Conservation (phyloP, 1,140 invertebrate genomes). For the Ceratoteleas bidentatus region DNA sequence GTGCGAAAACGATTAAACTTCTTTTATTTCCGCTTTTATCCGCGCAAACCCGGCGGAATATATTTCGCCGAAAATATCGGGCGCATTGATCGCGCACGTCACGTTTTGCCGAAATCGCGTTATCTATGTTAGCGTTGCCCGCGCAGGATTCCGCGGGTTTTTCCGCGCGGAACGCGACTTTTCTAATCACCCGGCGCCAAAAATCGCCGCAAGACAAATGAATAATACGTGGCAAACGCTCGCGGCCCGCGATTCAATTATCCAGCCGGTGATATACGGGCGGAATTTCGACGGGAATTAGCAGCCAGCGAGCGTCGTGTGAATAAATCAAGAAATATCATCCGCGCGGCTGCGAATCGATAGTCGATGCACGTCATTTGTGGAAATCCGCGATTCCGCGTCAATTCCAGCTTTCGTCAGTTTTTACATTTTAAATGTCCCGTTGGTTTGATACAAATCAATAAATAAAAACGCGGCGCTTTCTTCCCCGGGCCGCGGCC, state of each 20-base stretch:
- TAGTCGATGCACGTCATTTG: slow-evolving; percentile 67
- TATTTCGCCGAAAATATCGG: background rate
- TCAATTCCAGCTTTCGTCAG: slow-evolving; percentile 66
- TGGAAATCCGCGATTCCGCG: slow-evolving; percentile 66
- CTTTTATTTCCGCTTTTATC: too few species aligned
- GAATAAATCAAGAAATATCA: slow-evolving; percentile 69
- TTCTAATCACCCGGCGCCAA: slow-evolving; percentile 34
- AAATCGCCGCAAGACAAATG: slow-evolving; percentile 53
- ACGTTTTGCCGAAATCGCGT: slow-evolving; percentile 52
- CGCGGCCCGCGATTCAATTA: slow-evolving; percentile 61
- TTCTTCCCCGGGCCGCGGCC: too few species aligned
- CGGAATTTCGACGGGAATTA: slow-evolving; percentile 67
- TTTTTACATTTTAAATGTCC: slow-evolving; percentile 62
- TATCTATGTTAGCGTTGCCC: slow-evolving; percentile 42
- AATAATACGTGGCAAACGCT: slow-evolving; percentile 57
- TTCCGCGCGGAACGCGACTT: slow-evolving; percentile 20
- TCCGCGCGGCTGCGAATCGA: slow-evolving; percentile 61
- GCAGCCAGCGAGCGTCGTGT: slow-evolving; percentile 63
- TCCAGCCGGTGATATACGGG: slow-evolving; percentile 60
- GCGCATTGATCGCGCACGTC: slow-evolving; percentile 49
- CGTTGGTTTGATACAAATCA: slow-evolving; percentile 34
- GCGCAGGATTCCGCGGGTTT: slow-evolving; percentile 24
- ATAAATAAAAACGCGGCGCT: slow-evolving; percentile 47
- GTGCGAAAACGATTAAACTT: too few species aligned
- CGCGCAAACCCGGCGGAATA: too few species aligned